These are phyloP conservation scores for Nineta flava DNA, from an alignment of 2,888 invertebrate species.

Conservation along the genomic window DNA sequence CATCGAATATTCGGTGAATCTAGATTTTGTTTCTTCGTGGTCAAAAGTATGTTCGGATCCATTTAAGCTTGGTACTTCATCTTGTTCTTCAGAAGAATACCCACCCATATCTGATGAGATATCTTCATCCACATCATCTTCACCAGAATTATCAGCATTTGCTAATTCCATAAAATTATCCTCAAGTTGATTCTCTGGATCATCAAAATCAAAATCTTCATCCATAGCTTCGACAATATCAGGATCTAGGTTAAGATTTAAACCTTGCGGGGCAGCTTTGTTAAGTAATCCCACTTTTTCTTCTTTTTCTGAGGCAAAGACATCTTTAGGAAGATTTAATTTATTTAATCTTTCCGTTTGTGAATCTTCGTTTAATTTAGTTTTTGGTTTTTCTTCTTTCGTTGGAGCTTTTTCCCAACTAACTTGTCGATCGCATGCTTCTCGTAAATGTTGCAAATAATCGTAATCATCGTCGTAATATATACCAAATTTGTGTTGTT, in stretches of 20 bases:
- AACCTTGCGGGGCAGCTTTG: constrained; percentile 49
- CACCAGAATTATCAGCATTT: constrained; percentile 36
- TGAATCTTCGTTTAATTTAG: constrained; percentile 17
- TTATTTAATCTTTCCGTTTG: constrained; percentile 21
- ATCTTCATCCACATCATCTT: constrained; percentile 29
- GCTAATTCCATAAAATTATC: constrained; percentile 85
- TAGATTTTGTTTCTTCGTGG: constrained; percentile 67
- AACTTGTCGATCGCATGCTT: constrained; percentile 33
- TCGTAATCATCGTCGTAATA: constrained; percentile 92
- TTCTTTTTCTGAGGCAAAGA: constrained; percentile 75
- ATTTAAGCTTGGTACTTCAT: constrained; percentile 29
- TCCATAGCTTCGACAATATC: constrained; percentile 87
- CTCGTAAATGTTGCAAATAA: constrained; percentile 80
- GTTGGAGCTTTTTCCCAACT: constrained; percentile 34
- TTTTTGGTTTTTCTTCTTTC: constrained; percentile 11
- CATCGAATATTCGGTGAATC: constrained; percentile 89
- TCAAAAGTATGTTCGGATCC: constrained; percentile 29
- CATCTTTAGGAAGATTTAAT: constrained; percentile 63
- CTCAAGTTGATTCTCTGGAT: constrained; percentile 72
- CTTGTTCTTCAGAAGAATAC: constrained; percentile 21
- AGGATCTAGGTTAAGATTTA: constrained; percentile 67
- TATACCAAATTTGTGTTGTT: constrained; percentile 75
- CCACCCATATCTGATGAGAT: constrained; percentile 15
- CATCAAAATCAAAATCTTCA: constrained; percentile 75
- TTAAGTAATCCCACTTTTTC: constrained; percentile 73